Evolutionary conservation across 2,797 vertebrate genomes (phyloP).

Genomic region (Danio jaintianensis): DNA sequence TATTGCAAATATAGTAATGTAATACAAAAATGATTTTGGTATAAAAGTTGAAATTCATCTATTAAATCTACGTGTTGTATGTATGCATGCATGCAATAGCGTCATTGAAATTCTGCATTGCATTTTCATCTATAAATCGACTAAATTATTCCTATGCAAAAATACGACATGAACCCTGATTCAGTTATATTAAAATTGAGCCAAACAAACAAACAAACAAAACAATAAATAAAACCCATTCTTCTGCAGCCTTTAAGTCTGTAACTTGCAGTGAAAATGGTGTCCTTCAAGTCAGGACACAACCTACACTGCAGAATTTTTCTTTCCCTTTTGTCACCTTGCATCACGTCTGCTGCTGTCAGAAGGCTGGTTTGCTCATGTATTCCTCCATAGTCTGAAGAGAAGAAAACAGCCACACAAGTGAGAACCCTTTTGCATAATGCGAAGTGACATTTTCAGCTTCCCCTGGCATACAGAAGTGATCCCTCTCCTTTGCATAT

Average conservation of each 20-base stretch:
- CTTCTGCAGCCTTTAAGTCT: conserved; percentile 5
- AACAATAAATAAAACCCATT: conserved; percentile 15
- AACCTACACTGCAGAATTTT: background rate
- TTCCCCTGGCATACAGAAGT: background rate
- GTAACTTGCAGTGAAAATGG: background rate
- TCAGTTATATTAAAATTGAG: conserved; percentile 13
- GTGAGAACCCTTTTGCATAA: background rate
- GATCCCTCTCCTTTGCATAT: background rate
- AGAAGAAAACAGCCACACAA: conserved; percentile 43
- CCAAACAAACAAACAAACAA: background rate
- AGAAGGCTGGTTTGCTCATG: conserved; percentile 96
- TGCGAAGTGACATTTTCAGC: conserved; percentile 6
- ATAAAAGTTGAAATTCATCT: conserved; percentile 22
- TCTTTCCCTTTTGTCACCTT: conserved; percentile 32
- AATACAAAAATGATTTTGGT: conserved; percentile 26
- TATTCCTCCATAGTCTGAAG: conserved; percentile 95
- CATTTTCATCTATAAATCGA: background rate
- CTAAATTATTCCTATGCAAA: background rate
- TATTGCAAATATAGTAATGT: conserved; percentile 13
- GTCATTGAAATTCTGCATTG: background rate
- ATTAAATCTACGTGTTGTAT: background rate
- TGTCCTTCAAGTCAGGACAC: background rate
- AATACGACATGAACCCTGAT: conserved; percentile 6
- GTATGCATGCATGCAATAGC: background rate
- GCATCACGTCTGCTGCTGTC: conserved; percentile 57